A percentile compares a stretch with the other conserved stretches of the same genome.
phyloP scores from a whole-genome alignment of 2,888 invertebrate species.

The Drosophila paranaensis region DNA sequence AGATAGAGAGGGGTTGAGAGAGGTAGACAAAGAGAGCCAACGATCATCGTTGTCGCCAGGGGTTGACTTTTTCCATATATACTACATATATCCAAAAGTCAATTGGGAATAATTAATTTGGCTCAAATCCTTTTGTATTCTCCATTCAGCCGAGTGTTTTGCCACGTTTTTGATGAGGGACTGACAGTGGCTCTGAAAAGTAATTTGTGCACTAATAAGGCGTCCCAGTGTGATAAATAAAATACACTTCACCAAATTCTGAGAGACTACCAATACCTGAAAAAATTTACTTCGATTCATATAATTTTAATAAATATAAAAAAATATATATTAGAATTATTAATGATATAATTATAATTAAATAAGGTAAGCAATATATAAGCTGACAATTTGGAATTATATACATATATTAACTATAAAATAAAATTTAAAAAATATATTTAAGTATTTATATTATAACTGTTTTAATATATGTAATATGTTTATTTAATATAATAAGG shows the following conservation, averaged over 20 bases:
- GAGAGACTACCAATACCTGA: too few relatives aligned
- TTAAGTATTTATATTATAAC: too few relatives aligned
- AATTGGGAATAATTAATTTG: conserved; percentile 81
- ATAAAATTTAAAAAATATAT: too few relatives aligned
- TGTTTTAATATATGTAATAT: too few relatives aligned
- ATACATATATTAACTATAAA: too few relatives aligned
- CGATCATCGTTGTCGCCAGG: conserved; percentile 43
- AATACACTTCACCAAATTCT: conserved; percentile 52
- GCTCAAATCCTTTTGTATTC: conserved; percentile 69
- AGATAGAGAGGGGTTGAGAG: neutral
- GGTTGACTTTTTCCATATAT: conserved; percentile 54
- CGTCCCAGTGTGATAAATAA: conserved; percentile 27
- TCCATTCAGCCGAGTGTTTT: conserved; percentile 67
- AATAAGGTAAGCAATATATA: too few relatives aligned
- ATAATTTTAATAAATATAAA: neutral
- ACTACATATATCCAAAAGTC: conserved; percentile 57
- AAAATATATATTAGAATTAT: neutral
- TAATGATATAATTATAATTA: too few relatives aligned
- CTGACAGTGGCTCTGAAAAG: conserved; percentile 81
- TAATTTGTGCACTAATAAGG: conserved; percentile 79
- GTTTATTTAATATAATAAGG: too few relatives aligned
- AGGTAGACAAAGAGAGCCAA: conserved; percentile 11
- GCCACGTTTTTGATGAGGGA: conserved; percentile 79
- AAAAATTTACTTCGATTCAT: neutral
- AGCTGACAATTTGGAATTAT: too few relatives aligned